Percentiles rank a stretch among this genome's conserved stretches.
These are phyloP conservation scores for Chromobotia macracanthus DNA, from an alignment of 2,797 vertebrate species.

Conservation along the genomic window DNA sequence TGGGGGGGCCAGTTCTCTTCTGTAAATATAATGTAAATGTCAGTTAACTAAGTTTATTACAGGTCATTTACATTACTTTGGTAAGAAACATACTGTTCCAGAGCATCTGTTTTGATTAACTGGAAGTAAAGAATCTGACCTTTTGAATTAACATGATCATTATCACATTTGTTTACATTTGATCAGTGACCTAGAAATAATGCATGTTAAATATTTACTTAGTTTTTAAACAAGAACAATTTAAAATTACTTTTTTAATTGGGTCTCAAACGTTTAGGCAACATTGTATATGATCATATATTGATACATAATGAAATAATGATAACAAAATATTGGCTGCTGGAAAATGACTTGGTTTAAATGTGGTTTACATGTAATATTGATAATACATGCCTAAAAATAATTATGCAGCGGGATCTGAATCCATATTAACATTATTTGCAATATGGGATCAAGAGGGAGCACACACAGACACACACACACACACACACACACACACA, in stretches of 20 bases:
- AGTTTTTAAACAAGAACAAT: no score
- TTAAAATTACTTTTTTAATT: neutral
- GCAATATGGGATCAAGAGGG: neutral
- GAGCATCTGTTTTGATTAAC: neutral
- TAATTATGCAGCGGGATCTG: neutral
- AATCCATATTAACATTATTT: neutral
- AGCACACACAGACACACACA: neutral
- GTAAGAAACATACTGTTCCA: no score
- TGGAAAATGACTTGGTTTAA: no score
- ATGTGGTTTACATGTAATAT: no score
- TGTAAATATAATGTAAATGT: no score
- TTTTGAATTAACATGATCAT: neutral
- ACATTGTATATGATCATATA: neutral
- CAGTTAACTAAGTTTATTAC: no score
- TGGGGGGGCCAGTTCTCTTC: no score
- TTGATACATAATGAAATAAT: neutral
- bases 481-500: neutral
- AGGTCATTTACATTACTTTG: no score
- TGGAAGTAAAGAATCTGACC: neutral
- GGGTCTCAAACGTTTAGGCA: neutral
- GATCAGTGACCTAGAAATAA: neutral
- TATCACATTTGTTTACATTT: neutral
- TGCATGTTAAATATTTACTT: no score
- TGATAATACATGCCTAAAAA: neutral
- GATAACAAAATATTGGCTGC: neutral